A percentile compares a stretch with the other conserved stretches of the same genome.
phyloP scores from a whole-genome alignment of 1,140 invertebrate species.

The Mya arenaria region DNA sequence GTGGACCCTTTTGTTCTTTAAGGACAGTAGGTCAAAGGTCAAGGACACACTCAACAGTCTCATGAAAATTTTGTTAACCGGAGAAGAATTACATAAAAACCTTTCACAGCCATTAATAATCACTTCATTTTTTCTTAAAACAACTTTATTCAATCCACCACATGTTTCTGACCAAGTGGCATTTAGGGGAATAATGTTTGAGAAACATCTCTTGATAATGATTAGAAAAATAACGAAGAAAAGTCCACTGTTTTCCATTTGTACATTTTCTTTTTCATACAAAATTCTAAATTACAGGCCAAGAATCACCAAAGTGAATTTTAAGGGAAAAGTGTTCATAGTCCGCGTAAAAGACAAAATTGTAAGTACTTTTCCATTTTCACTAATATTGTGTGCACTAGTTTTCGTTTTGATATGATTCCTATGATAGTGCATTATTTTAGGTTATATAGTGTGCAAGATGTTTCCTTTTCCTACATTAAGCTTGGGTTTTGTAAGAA shows the following conservation, averaged over 20 bases:
- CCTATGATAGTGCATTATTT: conserved; percentile 44
- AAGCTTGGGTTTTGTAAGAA: neutral
- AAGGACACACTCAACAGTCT: no score
- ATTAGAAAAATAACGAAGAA: neutral
- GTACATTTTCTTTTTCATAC: no score
- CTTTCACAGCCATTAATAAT: no score
- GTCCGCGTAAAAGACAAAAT: conserved; percentile 97
- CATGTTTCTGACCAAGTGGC: no score
- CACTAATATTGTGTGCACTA: no score
- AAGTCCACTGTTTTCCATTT: neutral
- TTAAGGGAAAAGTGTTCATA: conserved; percentile 96
- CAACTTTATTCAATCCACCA: no score
- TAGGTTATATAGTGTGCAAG: neutral
- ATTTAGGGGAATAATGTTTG: neutral
- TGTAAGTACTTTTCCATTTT: conserved; percentile 89
- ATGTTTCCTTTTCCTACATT: neutral
- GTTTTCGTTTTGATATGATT: no score
- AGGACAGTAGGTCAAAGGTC: no score
- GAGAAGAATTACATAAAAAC: no score
- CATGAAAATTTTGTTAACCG: no score
- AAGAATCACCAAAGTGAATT: conserved; percentile 96
- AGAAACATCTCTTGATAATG: neutral
- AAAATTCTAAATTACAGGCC: conserved; percentile 84
- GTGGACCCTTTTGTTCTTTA: no score
- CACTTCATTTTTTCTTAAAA: no score